These are phyloP conservation scores for Palythoa caribaeorum DNA, from an alignment of 92 coral and sea anemone genomes.

Conservation along the genomic window DNA sequence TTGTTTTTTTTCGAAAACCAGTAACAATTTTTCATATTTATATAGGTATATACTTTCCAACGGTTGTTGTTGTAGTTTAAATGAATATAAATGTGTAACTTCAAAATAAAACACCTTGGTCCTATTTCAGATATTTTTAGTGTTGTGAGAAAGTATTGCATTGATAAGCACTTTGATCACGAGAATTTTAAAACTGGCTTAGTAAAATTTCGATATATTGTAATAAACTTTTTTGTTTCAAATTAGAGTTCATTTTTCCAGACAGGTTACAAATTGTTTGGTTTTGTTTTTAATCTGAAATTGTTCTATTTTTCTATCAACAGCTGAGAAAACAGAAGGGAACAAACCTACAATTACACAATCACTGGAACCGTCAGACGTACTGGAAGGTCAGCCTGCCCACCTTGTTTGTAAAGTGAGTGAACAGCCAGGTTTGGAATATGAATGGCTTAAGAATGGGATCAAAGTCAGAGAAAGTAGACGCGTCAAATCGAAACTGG, in stretches of 20 bases:
- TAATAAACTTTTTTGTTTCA: too few species aligned
- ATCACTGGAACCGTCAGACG: slow-evolving; percentile 72
- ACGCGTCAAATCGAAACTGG: slow-evolving; percentile 71
- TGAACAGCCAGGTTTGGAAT: slow-evolving; percentile 61
- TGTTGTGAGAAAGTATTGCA: too few species aligned
- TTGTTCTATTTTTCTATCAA: not conserved
- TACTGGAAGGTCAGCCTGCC: slow-evolving; percentile 80
- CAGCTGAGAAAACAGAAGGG: slow-evolving; percentile 73
- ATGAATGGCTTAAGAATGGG: slow-evolving; percentile 83
- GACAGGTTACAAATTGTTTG: not conserved
- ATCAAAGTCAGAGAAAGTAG: slow-evolving; percentile 72
- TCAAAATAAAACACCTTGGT: too few species aligned
- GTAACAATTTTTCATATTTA: too few species aligned
- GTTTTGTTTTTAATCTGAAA: not conserved
- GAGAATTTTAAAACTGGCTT: too few species aligned
- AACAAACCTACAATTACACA: slow-evolving; percentile 74
- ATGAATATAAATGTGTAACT: too few species aligned
- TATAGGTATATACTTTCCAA: too few species aligned
- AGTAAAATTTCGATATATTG: too few species aligned
- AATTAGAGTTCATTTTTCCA: not conserved
- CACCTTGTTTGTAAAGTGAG: slow-evolving; percentile 71
- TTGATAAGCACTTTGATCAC: too few species aligned
- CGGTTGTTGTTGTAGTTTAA: too few species aligned
- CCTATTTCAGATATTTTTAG: too few species aligned
- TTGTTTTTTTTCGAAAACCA: too few species aligned